Evolutionary conservation across 2,888 invertebrate species (phyloP).

Genomic region (Drosophila anomelani): DNA sequence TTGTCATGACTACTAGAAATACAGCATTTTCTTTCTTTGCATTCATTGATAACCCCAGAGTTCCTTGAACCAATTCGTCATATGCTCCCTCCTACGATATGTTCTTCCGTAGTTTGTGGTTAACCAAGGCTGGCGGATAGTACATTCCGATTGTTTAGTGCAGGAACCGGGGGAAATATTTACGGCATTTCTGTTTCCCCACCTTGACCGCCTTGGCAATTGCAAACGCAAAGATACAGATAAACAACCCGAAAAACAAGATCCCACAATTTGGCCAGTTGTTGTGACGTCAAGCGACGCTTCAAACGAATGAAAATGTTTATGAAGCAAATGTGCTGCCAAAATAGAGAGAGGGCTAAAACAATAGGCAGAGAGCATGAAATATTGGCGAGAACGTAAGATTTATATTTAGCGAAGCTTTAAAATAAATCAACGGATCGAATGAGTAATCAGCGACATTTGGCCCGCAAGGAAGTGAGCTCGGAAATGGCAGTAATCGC

Average conservation of each 20-base stretch:
- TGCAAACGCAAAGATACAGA: constrained; percentile 18
- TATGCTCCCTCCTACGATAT: background rate
- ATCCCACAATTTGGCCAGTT: constrained; percentile 25
- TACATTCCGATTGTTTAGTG: constrained; percentile 21
- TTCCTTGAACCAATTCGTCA: constrained; percentile 7
- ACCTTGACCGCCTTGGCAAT: constrained; percentile 38
- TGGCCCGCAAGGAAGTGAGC: constrained; percentile 7
- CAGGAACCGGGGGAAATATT: constrained; percentile 23
- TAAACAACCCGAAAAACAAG: constrained; percentile 17
- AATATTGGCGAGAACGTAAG: constrained; percentile 29
- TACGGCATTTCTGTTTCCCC: constrained; percentile 20
- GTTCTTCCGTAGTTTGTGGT: constrained; percentile 11
- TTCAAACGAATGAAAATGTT: constrained; percentile 52
- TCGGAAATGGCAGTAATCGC: constrained; percentile 8
- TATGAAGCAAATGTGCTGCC: constrained; percentile 58
- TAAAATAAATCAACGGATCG: constrained; percentile 37
- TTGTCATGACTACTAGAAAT: background rate
- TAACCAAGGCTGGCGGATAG: constrained; percentile 14
- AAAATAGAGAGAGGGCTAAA: constrained; percentile 53
- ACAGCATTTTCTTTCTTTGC: background rate
- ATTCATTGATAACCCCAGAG: background rate
- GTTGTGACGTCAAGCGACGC: constrained; percentile 63
- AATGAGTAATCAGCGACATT: constrained; percentile 21
- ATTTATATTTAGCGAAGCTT: constrained; percentile 46
- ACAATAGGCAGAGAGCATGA: constrained; percentile 43